Evolutionary conservation across 2,888 invertebrate species (phyloP).

Genomic region (Pristionchus fissidentatus): DNA sequence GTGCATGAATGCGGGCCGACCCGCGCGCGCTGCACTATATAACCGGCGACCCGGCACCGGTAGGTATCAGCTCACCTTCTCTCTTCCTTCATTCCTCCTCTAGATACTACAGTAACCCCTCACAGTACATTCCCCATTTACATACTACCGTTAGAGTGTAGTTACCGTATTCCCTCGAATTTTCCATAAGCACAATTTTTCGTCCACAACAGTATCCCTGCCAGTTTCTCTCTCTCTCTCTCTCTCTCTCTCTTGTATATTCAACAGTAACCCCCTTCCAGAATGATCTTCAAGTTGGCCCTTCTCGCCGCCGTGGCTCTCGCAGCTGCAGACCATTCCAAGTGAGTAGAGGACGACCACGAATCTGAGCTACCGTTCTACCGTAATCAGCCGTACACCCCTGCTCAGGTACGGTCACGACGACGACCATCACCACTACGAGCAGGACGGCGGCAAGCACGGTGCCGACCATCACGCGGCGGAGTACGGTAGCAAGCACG

Average conservation of each 20-base stretch:
- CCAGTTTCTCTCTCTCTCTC: no score
- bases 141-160: no score
- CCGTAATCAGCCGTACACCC: background rate
- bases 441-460: conserved; percentile 54
- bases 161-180: background rate
- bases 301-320: conserved; percentile 28
- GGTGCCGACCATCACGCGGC: conserved; percentile 56
- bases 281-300: conserved; percentile 28
- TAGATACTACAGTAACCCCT: background rate
- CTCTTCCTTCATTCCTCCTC: background rate
- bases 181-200: background rate
- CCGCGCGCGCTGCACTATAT: conserved; percentile 5
- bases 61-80: background rate
- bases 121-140: background rate
- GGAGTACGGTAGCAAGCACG: conserved; percentile 57
- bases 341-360: background rate
- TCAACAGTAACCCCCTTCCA: background rate
- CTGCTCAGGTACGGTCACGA: conserved; percentile 44
- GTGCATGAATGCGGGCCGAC: background rate
- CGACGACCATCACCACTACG: conserved; percentile 39
- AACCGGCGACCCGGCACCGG: background rate
- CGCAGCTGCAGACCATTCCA: conserved; percentile 17
- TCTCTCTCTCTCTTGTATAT: no score
- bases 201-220: no score
- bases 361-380: background rate